Base-by-base conservation (phyloP, 2,113 vertebrate genomes). In the Antechinus stuartii region DNA sequence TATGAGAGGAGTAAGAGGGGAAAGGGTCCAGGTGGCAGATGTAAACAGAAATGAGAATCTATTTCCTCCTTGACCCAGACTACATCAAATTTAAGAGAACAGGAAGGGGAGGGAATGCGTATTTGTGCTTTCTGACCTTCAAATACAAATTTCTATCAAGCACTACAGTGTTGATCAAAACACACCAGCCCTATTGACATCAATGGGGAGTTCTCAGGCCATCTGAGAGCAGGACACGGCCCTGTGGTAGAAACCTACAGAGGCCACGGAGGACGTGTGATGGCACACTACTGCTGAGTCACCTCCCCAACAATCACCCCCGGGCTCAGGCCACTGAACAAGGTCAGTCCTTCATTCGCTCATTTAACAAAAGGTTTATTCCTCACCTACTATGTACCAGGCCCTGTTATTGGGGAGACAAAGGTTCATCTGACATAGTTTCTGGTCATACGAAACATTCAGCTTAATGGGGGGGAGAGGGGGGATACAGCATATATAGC, bases 171-270 rank as follows among this genome's bases (percentile, higher is more conserved):
- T 96, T 97, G 98, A 96, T 68, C 50, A 93, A 84, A 98, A 96
- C 91, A 96, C 49, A 55, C 52, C 46, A 97, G 54, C 89, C 92
- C 1, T 30, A 0, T 90, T 97, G 96, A 97, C 98, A 98, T 93
- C 95, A 95, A 11, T 0, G 30, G 96, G 97, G 97, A 98, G 97
- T 98, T 98, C 98, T 95, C 54, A 35, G 93, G 97, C 1, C 0
- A 92, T 35, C 2, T 0, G 93, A 96, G 94, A 92, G 61, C 92
- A 94, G 95, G 93, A 91, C 90, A 16, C 0, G 3, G 97, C 97
- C 94, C 95, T 56, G 49, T 94, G 93, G 96, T 97, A 91, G 95
- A 95, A 96, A 93, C 91, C 96, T 53, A 19, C 2, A 52, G 95
- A 93, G 96, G 92, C 95, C 50, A 2, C 3, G 0, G 24, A 89